phyloP scores from a whole-genome alignment of 2,113 vertebrate species.

The Labrus mixtus region DNA sequence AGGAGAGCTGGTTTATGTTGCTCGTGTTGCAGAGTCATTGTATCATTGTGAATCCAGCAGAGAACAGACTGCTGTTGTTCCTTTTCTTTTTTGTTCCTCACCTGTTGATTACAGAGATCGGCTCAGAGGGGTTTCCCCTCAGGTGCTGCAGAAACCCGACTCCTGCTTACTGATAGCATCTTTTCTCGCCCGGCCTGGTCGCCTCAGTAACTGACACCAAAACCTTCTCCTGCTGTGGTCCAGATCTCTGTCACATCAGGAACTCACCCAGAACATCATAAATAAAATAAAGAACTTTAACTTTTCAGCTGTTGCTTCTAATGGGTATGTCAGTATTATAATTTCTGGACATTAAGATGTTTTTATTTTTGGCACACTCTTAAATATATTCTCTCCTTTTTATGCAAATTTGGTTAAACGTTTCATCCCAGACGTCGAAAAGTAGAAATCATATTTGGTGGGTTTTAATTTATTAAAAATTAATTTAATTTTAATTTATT shows the following conservation, averaged over 20 bases:
- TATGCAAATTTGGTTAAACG: no score
- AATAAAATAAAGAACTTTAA: neutral
- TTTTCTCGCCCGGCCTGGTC: neutral
- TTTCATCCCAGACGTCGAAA: no score
- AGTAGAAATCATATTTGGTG: no score
- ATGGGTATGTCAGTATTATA: no score
- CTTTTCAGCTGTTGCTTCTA: neutral
- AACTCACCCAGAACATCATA: neutral
- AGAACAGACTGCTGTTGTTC: slow-evolving; percentile 16
- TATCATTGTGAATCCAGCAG: neutral
- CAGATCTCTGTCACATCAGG: neutral
- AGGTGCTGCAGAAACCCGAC: slow-evolving; percentile 17
- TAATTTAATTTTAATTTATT: no score
- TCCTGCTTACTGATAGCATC: slow-evolving; percentile 19
- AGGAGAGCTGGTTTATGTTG: neutral
- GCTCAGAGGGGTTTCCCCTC: neutral
- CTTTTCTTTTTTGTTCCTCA: neutral
- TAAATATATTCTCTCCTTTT: no score
- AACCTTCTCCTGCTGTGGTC: neutral
- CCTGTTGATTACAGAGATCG: neutral
- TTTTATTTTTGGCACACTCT: neutral
- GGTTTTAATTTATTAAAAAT: no score
- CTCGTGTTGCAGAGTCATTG: neutral
- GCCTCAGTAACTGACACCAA: neutral
- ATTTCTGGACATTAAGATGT: rapidly evolving